Base-by-base conservation (phyloP, 2,113 vertebrate genomes). In the Enhydra lutris region DNA sequence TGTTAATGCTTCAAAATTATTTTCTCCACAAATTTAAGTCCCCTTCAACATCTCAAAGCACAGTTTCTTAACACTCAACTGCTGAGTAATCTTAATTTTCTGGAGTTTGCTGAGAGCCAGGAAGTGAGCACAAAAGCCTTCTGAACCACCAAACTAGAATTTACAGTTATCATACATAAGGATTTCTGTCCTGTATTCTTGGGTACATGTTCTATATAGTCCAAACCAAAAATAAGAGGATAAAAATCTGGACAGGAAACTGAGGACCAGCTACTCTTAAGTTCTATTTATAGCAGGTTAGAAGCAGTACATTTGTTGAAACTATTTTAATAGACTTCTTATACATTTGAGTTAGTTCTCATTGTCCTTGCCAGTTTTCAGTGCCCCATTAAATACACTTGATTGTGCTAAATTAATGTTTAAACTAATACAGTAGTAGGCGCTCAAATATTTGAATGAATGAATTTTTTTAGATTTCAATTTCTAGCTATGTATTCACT, bases 261-360 rank as follows among this genome's bases (percentile, higher is more conserved):
- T 94, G 61, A 96, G 87, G 67, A 36, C 21, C 63, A 94, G 34
- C 26, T 90, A 26, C 17, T 2, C 18, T 84, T 74, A 29, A 31
- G 18, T 88, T 97, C 94, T 94, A 55, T 94, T 93, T 84, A 93
- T 89, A 73, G 61, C 39, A 55, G 71, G 17, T 81, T 26, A 89
- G 90, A 95, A 89, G 21, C 5, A 52, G 50, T 74, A 69, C 31
- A 45, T 95, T 74, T 69, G 61, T 31, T 85, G 42, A 82, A 81
- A 89, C 3, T 81, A 2, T 81, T 94, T 3, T 76, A 80, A 59
- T 88, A 85, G 13, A 79, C 21, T 94, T 73, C 73, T 1, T 73
- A 26, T 69, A 9, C 52, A 82, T 87, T 94, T 89, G 67, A 87
- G 57, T 82, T 76, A 31, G 17, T 92, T 82, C 17, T 91, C 45